Evolutionary conservation across 2,888 invertebrate species (phyloP), one percentile per base, ranked within the genome.

Genomic region (Scelioninae gen. 1): DNA sequence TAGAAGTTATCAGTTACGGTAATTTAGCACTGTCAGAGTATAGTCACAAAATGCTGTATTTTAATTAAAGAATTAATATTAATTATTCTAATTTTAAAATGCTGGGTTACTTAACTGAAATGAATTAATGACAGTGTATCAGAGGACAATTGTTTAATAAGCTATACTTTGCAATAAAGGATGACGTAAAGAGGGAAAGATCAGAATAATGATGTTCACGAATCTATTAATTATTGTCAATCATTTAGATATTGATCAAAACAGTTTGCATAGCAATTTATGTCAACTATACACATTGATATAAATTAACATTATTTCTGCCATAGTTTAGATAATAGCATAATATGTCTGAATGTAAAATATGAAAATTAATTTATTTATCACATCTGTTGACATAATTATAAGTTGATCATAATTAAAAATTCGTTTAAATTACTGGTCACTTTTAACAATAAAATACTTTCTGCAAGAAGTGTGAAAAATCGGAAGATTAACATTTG

Each of bases 161-260:
- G n/a, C n/a, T n/a, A n/a, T n/a, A 32, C 23, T 63, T 49, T 31
- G 49, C 49, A 49, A 49, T 40, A 6, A n/a, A 15, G 40, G 40
- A 13, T 43, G 53, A 53, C 40, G 43, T 55, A 43, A 43, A 65
- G 23, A 29, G 29, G n/a, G 11, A 68, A 56, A 38, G 32, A 55
- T 68, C n/a, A 8, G 31, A 31, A 13, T 38, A 13, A 53, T 55
- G 40, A 65, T 45, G 32, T 51, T 38, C 15, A 9, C 23, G 23
- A 51, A 51, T 9, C 51, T 29, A 66, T 71, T 72, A 60, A 72
- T 72, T 72, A 15, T 62, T 53, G 40, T 63, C 55, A 15, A 16
- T 74, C 45, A 47, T 34, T 45, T 23, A 5, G 29, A 55, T 74
- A 43, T 34, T 55, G 47, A 74, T 63, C 55, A 34, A 34, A 15